Evolutionary conservation across 2,888 invertebrate genomes (phyloP), one percentile per base, ranked within the genome.

Genomic region (Melitaea athalia): DNA sequence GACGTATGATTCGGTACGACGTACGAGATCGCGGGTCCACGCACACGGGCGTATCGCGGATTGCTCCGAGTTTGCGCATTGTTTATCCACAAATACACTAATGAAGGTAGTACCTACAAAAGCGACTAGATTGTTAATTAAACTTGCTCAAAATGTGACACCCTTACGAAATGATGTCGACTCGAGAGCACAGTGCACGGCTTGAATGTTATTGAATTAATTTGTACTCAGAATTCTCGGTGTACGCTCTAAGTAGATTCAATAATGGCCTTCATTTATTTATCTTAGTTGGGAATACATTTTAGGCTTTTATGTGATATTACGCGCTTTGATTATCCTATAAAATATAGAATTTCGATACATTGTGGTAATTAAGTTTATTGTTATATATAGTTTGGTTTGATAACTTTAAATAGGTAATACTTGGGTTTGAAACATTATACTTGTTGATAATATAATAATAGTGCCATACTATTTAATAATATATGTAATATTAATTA

Each of bases 121-220:
- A 92, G 91, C 91, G 87, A 89, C 90, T 92, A 90, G 90, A 91
- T 92, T 92, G 92, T 92, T 92, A 92, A 92, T 92, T 92, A 91
- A 92, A 92, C 92, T 91, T 89, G 89, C 90, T 91, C 88, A 91
- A 92, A 92, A 92, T 92, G 91, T 91, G 91, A 91, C 91, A 91
- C 89, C 91, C 91, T 88, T 91, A 89, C 91, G 86, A 88, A 92
- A 91, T 89, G 89, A 89, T 84, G 87, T 84, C 83, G 80, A 82
- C 82, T 82, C 79, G 85, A 85, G 86, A 88, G 90, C 85, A 90
- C 89, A 88, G 87, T 91, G 90, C 89, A 91, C 87, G 86, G 85
- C 83, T 88, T 86, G 86, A 88, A 90, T 90, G 85, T 91, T 89
- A 90, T 91, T 89, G 89, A 91, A 91, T 92, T 91, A 91, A 91